phyloP scores from a whole-genome alignment of 2,797 vertebrate species.

The Knipowitschia caucasica region DNA sequence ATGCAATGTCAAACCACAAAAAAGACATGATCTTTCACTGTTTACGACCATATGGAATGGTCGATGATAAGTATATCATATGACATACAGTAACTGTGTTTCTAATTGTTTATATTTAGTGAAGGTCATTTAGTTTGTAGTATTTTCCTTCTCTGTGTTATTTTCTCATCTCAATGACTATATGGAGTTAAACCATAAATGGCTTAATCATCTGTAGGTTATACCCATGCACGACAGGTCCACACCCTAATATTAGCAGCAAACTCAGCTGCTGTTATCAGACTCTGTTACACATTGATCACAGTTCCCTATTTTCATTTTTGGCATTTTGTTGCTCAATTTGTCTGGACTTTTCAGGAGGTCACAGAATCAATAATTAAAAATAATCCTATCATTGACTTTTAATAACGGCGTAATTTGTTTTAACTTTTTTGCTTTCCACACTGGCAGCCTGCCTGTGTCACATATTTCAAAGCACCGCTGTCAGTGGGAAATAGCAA shows the following conservation, averaged over 20 bases:
- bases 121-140: background rate
- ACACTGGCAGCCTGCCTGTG: constrained; percentile 17
- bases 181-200: constrained; percentile 35
- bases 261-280: constrained; percentile 62
- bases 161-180: background rate
- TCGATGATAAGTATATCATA: background rate
- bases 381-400: background rate
- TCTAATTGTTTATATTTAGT: background rate
- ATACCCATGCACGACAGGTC: constrained; percentile 8
- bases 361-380: constrained; percentile 29
- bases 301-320: constrained; percentile 57
- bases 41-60: constrained; percentile 11
- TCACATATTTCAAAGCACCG: constrained; percentile 44
- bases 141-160: background rate
- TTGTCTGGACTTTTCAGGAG: constrained; percentile 36
- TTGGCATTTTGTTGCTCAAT: constrained; percentile 48
- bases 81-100: background rate
- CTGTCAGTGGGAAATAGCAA: constrained; percentile 62
- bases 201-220: constrained; percentile 27
- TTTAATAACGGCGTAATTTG: background rate
- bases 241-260: constrained; percentile 62
- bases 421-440: background rate
- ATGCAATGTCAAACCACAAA: constrained; percentile 48
- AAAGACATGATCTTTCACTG: constrained; percentile 27
- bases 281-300: constrained; percentile 74